Evolutionary conservation across 1,140 invertebrate species (phyloP), one percentile per base, ranked within the genome.

Genomic region (Mya arenaria): DNA sequence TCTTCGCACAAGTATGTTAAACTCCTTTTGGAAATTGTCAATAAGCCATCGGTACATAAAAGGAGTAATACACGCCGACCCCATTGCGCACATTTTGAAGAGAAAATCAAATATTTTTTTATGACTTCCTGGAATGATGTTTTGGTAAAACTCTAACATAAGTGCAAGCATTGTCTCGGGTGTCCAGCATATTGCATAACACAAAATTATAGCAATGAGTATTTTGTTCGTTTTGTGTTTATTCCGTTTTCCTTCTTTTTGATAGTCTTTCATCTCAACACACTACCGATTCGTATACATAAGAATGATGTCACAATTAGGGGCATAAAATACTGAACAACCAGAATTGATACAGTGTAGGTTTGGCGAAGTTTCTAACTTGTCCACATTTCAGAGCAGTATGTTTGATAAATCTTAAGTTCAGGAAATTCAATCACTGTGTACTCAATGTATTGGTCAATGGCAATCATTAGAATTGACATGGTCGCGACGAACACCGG

Each of bases 141-240:
- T 60, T 28, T 84, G 85, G 48, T 86, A 84, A 48, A 91, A 87
- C 80, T 91, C 90, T n/a, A 87, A 68, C 17, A 90, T 85, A 4
- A 92, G 80, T 6, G 83, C 78, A 86, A 89, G 92, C 8, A 90
- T 83, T 74, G 89, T 92, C 91, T 90, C 92, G 28, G 92, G 92
- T 39, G 91, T 79, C 92, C 92, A 99, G 19, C 96, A 99, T 0
- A 97, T 93, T 0, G 97, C 96, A 90, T 99, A 99, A 32, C 98
- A 96, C 0, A 95, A 94, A 0, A 99, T 98, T 96, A 99, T 99
- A 0, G 97, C 95, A 80, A 99, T 97, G 1, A 99, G 94, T 97
- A 99, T 99, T 82, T 97, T 94, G 84, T 94, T 95, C 41, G 95
- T 95, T 77, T 94, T 89, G 83, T 97, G 96, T 6, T 97, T 97